A percentile compares a stretch with the other conserved stretches of the same genome.
Evolutionary conservation across 2,113 vertebrate species (phyloP).

Genomic region (Coryphaenoides rupestris): DNA sequence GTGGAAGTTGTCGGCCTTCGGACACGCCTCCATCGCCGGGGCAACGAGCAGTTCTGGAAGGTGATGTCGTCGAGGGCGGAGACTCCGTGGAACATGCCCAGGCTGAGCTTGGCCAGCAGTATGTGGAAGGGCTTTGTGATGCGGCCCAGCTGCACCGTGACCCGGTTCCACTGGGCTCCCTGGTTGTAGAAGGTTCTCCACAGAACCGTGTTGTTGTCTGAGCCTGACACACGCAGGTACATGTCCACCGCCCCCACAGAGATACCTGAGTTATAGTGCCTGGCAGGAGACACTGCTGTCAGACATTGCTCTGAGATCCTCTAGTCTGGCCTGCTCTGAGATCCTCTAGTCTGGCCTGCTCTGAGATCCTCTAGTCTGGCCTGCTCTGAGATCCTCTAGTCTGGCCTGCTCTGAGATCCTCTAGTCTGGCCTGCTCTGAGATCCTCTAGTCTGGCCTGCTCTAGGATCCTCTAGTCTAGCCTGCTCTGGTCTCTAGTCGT

Average conservation of each 20-base stretch:
- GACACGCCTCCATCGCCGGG: constrained; percentile 68
- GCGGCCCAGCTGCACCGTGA: constrained; percentile 80
- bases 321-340: too few species aligned
- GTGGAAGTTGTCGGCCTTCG: constrained; percentile 71
- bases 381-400: too few species aligned
- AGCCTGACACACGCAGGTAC: constrained; percentile 67
- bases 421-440: too few species aligned
- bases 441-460: too few species aligned
- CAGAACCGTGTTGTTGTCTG: constrained; percentile 69
- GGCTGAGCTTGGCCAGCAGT: constrained; percentile 81
- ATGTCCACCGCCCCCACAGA: constrained; percentile 85
- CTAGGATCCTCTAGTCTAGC: too few species aligned
- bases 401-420: too few species aligned
- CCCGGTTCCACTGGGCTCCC: constrained; percentile 77
- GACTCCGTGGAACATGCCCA: constrained; percentile 81
- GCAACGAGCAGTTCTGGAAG: constrained; percentile 84
- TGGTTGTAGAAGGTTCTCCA: constrained; percentile 82
- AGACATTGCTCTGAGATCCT: too few species aligned
- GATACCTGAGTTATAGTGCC: constrained; percentile 86
- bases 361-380: too few species aligned
- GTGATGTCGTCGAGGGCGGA: constrained; percentile 84
- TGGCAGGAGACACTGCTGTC: constrained; percentile 41
- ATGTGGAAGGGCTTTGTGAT: constrained; percentile 80
- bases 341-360: too few species aligned
- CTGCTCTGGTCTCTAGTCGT: too few species aligned